Percentiles rank a stretch among this genome's conserved stretches.
Evolutionary conservation across 2,888 invertebrate species (phyloP).

Genomic region (Augochlorella aurata): DNA sequence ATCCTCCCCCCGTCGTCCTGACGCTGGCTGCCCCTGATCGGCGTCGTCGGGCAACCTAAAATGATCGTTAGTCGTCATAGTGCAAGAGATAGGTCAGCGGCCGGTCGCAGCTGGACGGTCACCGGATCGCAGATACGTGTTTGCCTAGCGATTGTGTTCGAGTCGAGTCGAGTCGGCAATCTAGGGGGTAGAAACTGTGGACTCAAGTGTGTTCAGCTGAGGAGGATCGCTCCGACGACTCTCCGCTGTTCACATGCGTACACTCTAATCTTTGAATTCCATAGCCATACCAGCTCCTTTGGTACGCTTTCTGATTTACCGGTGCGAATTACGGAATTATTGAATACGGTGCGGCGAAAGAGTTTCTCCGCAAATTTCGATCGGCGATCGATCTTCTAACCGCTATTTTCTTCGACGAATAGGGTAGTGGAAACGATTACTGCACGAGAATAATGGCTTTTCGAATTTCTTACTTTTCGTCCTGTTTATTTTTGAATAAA

Average conservation of each 20-base stretch:
- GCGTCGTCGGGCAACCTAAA: slow-evolving; percentile 86
- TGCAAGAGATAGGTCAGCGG: slow-evolving; percentile 46
- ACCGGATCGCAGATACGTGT: slow-evolving; percentile 37
- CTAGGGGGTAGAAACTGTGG: slow-evolving; percentile 24
- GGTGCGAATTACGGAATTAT: background rate
- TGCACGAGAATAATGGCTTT: too few relatives aligned
- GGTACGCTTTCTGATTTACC: background rate
- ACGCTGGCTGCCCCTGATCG: slow-evolving; percentile 80
- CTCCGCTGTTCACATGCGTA: background rate
- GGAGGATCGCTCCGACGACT: slow-evolving; percentile 9
- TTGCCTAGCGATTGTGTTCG: slow-evolving; percentile 44
- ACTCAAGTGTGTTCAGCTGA: background rate
- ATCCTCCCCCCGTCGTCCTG: slow-evolving; percentile 75
- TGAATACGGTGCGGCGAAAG: background rate
- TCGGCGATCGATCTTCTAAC: background rate
- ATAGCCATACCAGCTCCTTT: background rate
- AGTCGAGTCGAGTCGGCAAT: slow-evolving; percentile 26
- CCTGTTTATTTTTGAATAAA: too few relatives aligned
- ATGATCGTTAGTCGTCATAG: slow-evolving; percentile 71
- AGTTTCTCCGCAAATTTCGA: background rate
- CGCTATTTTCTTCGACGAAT: too few relatives aligned
- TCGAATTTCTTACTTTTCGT: too few relatives aligned
- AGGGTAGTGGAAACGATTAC: too few relatives aligned
- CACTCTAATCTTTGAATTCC: background rate
- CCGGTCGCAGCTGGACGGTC: slow-evolving; percentile 37